phyloP scores from a whole-genome alignment of 2,797 vertebrate species.

The Micropoecilia bifurca region DNA sequence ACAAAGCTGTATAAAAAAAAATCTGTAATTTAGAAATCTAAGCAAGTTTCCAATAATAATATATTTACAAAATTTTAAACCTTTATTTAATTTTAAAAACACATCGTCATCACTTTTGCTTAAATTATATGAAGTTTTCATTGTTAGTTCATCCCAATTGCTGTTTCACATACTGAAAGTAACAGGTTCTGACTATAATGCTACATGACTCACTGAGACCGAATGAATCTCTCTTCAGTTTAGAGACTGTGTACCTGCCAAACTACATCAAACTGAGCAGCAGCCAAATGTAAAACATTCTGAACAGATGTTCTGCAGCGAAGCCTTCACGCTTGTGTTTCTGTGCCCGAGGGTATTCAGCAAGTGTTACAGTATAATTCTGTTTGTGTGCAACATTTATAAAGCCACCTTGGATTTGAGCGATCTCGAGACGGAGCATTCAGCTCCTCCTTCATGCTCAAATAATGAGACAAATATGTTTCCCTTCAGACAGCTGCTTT shows the following conservation, averaged over 20 bases:
- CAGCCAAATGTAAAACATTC: constrained; percentile 43
- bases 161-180: neutral
- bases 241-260: constrained; percentile 5
- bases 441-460: constrained; percentile 18
- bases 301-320: constrained; percentile 68
- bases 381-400: constrained; percentile 25
- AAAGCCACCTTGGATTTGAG: constrained; percentile 22
- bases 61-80: neutral
- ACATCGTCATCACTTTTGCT: neutral
- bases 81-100: neutral
- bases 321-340: constrained; percentile 48
- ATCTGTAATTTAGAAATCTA: neutral
- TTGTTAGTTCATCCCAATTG: neutral
- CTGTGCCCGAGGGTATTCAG: constrained; percentile 49
- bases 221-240: neutral
- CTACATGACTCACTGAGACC: constrained; percentile 4
- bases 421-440: constrained; percentile 24
- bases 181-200: neutral
- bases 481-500: constrained; percentile 37
- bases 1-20: neutral
- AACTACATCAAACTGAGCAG: constrained; percentile 53
- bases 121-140: neutral
- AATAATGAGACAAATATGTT: constrained; percentile 39
- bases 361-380: constrained; percentile 26
- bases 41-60: neutral